These are phyloP conservation scores for Aphelinus atriplicis DNA, from an alignment of 1,140 invertebrate species.

Conservation along the genomic window DNA sequence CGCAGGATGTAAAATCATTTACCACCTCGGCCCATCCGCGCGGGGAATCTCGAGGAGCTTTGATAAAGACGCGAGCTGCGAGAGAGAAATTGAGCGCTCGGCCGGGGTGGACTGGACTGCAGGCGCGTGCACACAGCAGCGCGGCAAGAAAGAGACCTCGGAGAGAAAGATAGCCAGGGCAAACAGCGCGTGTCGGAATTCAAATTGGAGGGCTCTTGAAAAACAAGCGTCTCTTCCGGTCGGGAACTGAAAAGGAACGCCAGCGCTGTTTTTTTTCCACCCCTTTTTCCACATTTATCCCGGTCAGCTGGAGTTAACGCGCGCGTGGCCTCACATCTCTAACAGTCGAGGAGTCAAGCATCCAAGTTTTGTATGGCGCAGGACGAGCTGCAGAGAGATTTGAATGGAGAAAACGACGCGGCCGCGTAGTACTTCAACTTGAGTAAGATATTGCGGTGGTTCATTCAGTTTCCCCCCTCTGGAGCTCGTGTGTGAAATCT, in stretches of 20 bases:
- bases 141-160: neutral
- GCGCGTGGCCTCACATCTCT: too few species aligned
- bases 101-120: neutral
- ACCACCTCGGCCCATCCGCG: neutral
- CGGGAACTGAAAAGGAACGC: constrained; percentile 1
- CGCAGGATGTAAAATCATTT: neutral
- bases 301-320: neutral
- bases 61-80: neutral
- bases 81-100: constrained; percentile 12
- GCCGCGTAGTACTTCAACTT: too few species aligned
- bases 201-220: constrained; percentile 1
- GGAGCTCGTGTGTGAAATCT: too few species aligned
- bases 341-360: too few species aligned
- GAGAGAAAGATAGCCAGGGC: neutral
- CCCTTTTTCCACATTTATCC: neutral
- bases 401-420: too few species aligned
- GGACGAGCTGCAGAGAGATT: too few species aligned
- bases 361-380: too few species aligned
- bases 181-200: constrained; percentile 25
- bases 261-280: neutral
- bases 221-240: neutral
- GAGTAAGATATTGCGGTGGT: too few species aligned
- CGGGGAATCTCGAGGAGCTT: constrained; percentile 4
- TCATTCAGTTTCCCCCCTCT: too few species aligned
- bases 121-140: neutral